A percentile compares a stretch with the other conserved stretches of the same genome.
These are phyloP conservation scores for Adrianichthys oophorus DNA, from an alignment of 2,797 vertebrate genomes.

Conservation along the genomic window DNA sequence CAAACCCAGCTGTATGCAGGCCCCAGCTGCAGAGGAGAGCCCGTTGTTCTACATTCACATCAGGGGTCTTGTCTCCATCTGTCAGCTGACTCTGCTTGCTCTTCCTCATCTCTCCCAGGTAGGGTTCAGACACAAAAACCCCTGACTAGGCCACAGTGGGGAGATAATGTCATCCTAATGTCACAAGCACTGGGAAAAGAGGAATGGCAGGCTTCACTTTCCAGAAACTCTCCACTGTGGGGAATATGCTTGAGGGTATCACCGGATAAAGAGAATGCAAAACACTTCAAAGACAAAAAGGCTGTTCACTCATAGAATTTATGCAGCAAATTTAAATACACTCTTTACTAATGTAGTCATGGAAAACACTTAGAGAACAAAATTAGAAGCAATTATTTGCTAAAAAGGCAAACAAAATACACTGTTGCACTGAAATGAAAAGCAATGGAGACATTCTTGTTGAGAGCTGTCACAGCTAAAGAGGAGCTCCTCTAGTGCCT, in stretches of 20 bases:
- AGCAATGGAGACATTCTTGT: too few relatives aligned
- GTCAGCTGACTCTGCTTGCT: conserved; percentile 65
- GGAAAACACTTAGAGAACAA: not conserved
- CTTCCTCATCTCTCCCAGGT: conserved; percentile 71
- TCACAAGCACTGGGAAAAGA: conserved; percentile 50
- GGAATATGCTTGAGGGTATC: conserved; percentile 48
- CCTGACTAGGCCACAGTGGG: conserved; percentile 60
- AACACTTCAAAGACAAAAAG: conserved; percentile 18
- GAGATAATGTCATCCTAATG: conserved; percentile 73
- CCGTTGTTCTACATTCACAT: conserved; percentile 51
- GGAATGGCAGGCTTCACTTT: conserved; percentile 64
- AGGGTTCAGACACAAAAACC: conserved; percentile 48
- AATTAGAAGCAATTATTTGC: not conserved
- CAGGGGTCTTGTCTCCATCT: conserved; percentile 56
- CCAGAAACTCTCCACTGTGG: conserved; percentile 34
- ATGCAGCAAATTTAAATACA: conserved; percentile 26
- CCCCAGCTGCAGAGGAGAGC: conserved; percentile 43
- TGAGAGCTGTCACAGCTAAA: too few relatives aligned
- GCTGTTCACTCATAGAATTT: conserved; percentile 20
- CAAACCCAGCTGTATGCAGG: conserved; percentile 37
- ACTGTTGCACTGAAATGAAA: too few relatives aligned
- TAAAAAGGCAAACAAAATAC: too few relatives aligned
- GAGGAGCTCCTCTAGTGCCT: too few relatives aligned
- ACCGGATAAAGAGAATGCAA: conserved; percentile 30
- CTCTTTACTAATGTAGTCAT: conserved; percentile 3